Conservation (phyloP, 2,797 vertebrate species). For the Parauchenoglanis ngamensis region DNA sequence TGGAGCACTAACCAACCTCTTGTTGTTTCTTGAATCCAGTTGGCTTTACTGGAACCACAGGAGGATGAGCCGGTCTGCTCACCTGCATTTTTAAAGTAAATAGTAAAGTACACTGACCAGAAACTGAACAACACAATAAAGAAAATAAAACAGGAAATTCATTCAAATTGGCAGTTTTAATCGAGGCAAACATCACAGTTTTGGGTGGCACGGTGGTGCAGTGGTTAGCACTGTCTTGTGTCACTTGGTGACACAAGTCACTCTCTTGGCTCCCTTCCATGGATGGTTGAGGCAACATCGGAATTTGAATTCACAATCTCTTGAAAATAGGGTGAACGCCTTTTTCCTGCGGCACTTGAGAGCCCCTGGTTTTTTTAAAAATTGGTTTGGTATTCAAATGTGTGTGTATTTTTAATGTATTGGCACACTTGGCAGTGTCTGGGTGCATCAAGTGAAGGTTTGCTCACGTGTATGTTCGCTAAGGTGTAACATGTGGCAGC, state of each 20-base stretch:
- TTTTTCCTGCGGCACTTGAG: background rate
- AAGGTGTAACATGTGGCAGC: background rate
- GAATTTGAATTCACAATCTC: background rate
- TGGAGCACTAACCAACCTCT: slow-evolving; percentile 28
- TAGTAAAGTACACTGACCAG: background rate
- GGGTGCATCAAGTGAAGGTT: background rate
- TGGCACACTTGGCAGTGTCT: background rate
- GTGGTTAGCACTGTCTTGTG: no score
- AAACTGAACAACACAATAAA: slow-evolving; percentile 23
- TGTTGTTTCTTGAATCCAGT: slow-evolving; percentile 10
- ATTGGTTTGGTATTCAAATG: background rate
- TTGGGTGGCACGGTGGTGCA: no score
- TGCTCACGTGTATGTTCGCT: background rate
- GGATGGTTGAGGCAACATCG: background rate
- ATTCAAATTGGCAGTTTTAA: background rate
- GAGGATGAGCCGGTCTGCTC: slow-evolving; percentile 25
- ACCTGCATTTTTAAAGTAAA: slow-evolving; percentile 31
- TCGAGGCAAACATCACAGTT: background rate
- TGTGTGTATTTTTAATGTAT: background rate
- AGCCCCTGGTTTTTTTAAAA: background rate
- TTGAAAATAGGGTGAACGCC: no score
- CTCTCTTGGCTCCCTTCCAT: background rate
- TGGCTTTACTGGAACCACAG: slow-evolving; percentile 43
- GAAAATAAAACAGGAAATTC: background rate
- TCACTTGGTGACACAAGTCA: background rate